phyloP scores from a whole-genome alignment of 2,113 vertebrate genomes.

The Brachyhypopomus occidentalis region DNA sequence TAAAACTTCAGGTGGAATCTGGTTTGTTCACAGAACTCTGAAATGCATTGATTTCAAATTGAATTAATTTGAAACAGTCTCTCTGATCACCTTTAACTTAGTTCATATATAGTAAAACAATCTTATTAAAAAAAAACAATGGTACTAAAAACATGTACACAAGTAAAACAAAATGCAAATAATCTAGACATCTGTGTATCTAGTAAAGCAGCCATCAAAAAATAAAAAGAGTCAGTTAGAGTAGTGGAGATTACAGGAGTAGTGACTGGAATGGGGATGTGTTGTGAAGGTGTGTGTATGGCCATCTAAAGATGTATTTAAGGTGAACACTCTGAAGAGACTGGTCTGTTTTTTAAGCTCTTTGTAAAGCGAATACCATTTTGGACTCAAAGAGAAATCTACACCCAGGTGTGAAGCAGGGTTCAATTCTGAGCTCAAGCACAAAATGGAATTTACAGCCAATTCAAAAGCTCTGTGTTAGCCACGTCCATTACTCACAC shows the following conservation, averaged over 20 bases:
- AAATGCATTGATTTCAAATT: not conserved
- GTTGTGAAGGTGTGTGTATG: not conserved
- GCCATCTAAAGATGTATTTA: not conserved
- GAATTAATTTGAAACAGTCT: not conserved
- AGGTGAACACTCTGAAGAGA: not conserved
- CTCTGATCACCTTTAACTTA: not conserved
- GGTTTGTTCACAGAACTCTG: not conserved
- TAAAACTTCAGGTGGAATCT: not conserved
- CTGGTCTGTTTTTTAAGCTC: not conserved
- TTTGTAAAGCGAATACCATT: not conserved
- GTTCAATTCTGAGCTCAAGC: not conserved
- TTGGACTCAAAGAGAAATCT: not conserved
- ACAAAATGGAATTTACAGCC: conserved; percentile 19
- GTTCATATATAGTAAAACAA: conserved; percentile 1
- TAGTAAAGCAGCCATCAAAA: not conserved
- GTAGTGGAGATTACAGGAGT: no score
- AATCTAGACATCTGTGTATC: conserved; percentile 12
- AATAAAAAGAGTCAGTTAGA: not conserved
- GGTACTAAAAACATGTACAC: not conserved
- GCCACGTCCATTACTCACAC: not conserved
- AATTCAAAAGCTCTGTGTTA: not conserved
- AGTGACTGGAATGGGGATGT: not conserved
- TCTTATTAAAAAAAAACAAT: not conserved
- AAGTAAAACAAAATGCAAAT: not conserved
- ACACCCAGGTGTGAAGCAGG: not conserved